Percentiles rank a stretch among this genome's conserved stretches.
Evolutionary conservation across 2,113 vertebrate species (phyloP).

Genomic region (Cyanocitta stelleri): DNA sequence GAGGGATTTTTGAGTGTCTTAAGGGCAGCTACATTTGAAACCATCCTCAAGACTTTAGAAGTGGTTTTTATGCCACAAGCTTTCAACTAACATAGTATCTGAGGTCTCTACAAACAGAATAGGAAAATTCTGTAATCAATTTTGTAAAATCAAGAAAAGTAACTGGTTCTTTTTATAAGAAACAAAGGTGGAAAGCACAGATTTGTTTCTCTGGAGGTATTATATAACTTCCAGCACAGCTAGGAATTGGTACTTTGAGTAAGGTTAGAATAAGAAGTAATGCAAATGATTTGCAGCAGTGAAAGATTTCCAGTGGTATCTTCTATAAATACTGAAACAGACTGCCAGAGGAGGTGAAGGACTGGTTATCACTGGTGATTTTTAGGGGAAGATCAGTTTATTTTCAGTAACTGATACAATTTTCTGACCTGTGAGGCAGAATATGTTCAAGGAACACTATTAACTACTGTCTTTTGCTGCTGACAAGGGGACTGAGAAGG

Average conservation of each 20-base stretch:
- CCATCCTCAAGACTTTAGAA: not conserved
- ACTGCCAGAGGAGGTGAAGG: not conserved
- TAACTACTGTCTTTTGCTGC: not conserved
- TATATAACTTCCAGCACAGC: not conserved
- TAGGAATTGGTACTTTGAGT: not conserved
- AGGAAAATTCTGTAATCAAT: not conserved
- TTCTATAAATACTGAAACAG: not conserved
- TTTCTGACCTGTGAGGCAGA: not conserved
- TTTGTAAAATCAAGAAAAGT: not conserved
- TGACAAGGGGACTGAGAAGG: not conserved
- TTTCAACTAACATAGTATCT: not conserved
- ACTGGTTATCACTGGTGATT: not conserved
- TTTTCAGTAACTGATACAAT: not conserved
- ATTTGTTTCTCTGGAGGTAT: not conserved
- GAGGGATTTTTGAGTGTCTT: not conserved
- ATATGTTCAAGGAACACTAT: not conserved
- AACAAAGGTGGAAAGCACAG: not conserved
- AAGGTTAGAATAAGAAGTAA: not conserved
- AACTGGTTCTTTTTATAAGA: not conserved
- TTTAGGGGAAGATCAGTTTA: not conserved
- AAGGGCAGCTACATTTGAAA: not conserved
- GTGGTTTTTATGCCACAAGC: not conserved
- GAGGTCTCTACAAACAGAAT: not conserved
- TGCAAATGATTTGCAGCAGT: not conserved
- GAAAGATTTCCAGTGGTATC: not conserved